A percentile compares a stretch with the other conserved stretches of the same genome.
These are phyloP conservation scores for Zygogramma bicolorata DNA, from an alignment of 2,888 invertebrate genomes.

Conservation along the genomic window DNA sequence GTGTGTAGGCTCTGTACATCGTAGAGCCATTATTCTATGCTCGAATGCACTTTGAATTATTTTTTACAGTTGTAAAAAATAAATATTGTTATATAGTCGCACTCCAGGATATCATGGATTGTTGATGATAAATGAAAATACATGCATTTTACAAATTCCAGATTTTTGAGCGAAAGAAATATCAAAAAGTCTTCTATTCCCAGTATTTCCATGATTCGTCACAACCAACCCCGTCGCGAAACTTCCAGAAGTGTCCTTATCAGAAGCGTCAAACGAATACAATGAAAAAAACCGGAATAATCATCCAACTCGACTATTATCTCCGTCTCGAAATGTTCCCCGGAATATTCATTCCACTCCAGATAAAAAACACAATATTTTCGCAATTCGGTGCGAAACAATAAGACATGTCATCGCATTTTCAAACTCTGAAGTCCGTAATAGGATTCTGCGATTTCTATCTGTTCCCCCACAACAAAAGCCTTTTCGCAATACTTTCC, in stretches of 20 bases:
- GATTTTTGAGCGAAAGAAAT: no score
- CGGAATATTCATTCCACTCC: conserved; percentile 11
- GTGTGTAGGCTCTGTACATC: no score
- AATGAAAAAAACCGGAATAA: not conserved
- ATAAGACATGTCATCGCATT: conserved; percentile 37
- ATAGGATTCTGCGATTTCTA: conserved; percentile 41
- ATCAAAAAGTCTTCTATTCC: no score
- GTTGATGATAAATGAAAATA: no score
- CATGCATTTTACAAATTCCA: no score
- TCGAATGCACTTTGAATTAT: no score
- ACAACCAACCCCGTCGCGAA: not conserved
- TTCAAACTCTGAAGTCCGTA: conserved; percentile 37
- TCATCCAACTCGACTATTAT: conserved; percentile 11
- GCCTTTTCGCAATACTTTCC: conserved; percentile 40
- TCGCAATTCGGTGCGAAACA: conserved; percentile 32
- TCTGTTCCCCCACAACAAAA: conserved; percentile 41
- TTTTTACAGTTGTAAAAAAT: no score
- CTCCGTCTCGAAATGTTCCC: not conserved
- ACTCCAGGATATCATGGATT: no score
- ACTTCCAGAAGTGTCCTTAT: not conserved
- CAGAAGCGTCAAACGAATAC: not conserved
- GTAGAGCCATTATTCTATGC: no score
- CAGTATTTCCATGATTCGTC: not conserved
- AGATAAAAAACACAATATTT: conserved; percentile 29
- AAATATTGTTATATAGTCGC: no score